Evolutionary conservation across 2,888 invertebrate genomes (phyloP).

Genomic region (Stenotaenia linearis): DNA sequence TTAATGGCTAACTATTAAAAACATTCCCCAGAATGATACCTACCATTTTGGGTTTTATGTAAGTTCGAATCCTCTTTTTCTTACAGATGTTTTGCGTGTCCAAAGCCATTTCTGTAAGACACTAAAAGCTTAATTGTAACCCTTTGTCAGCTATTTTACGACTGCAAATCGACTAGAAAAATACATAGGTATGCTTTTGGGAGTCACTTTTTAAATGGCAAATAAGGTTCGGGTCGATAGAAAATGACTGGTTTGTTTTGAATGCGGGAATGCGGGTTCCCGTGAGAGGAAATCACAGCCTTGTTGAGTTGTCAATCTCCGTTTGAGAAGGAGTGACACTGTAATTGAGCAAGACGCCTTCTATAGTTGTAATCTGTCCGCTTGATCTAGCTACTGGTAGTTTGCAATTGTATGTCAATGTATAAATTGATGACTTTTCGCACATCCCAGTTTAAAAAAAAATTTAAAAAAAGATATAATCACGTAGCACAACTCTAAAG

Average conservation of each 20-base stretch:
- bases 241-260: neutral
- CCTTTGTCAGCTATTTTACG: neutral
- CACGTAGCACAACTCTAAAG: neutral
- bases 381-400: neutral
- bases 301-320: conserved; percentile 4
- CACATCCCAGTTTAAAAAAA: neutral
- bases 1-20: neutral
- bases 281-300: conserved; percentile 5
- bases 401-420: neutral
- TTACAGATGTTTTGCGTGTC: neutral
- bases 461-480: neutral
- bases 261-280: neutral
- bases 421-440: neutral
- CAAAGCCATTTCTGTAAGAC: neutral
- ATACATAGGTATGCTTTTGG: neutral
- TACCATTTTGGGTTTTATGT: neutral
- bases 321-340: neutral
- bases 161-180: neutral
- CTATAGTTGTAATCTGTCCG: neutral
- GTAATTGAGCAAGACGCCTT: neutral
- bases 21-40: neutral
- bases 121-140: neutral
- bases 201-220: neutral
- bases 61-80: neutral
- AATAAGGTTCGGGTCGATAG: neutral